Base-by-base conservation (phyloP, 2,888 invertebrate species). In the Agrotis exclamationis region DNA sequence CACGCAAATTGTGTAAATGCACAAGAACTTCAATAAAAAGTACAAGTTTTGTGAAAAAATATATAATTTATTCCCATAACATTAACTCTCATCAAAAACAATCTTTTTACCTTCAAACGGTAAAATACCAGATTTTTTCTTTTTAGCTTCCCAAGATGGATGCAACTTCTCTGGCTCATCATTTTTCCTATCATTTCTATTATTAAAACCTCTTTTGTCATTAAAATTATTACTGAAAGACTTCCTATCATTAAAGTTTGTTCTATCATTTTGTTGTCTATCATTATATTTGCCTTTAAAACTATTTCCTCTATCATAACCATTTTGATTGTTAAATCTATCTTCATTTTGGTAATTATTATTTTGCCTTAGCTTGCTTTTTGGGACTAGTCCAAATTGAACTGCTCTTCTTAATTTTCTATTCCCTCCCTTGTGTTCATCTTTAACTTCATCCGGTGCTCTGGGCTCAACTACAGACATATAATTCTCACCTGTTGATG, bases 101-200 rank as follows among this genome's bases (percentile, higher is more conserved):
- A 93, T 95, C 82, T 96, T 96, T 88, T 95, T 96, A 79, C 96
- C 96, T 85, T 95, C 88, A 82, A 93, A 96, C 6, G 95, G 95
- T 89, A 94, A 87, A 73, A 96, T 91, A 65, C 93, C 91, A 1
- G 96, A 95, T 67, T 93, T 92, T 59, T 93, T 93, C 75, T 94
- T 96, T 86, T 96, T 96, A 1, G 96, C 96, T 87, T 96, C 96
- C 96, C 96, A 96, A 24, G 96, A 96, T 3, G 96, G 96, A 90
- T 96, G 96, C 64, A 96, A 86, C 89, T 96, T 96, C 76, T 96
- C 96, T 65, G 89, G 88, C 65, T 80, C 75, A 62, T 88, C 87
- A 59, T 76, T 70, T 66, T 45, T 80, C 11, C 66, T 79, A 76
- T 79, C 80, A 60, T 82, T 82, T 76, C 70, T 70, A 66, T 80